Evolutionary conservation across 2,888 invertebrate species (phyloP).

Genomic region (Camponotus fellah): DNA sequence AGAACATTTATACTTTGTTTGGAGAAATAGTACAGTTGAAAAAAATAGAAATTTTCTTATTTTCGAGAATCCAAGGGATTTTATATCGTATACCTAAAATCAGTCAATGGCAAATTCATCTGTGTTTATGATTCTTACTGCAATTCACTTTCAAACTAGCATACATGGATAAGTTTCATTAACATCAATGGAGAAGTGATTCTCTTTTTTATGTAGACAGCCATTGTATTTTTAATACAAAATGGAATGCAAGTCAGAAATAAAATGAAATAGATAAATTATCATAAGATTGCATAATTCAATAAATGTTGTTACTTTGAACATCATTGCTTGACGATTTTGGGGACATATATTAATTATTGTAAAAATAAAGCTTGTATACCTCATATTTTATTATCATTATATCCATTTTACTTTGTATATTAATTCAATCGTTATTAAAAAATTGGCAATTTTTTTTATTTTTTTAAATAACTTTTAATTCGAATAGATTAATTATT

Average conservation of each 20-base stretch:
- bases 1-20: not conserved
- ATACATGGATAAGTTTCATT: constrained; percentile 24
- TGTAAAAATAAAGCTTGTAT: not conserved
- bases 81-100: constrained; percentile 50
- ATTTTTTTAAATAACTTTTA: not conserved
- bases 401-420: not conserved
- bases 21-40: not conserved
- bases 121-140: constrained; percentile 9
- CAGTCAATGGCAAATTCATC: constrained; percentile 40
- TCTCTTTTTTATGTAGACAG: constrained; percentile 37
- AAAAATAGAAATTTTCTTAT: not conserved
- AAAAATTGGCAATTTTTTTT: not conserved
- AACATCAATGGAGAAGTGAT: not conserved
- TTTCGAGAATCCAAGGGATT: not conserved
- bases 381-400: not conserved
- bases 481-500: not conserved
- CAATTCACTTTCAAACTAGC: constrained; percentile 39
- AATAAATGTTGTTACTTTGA: constrained; percentile 18
- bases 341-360: not conserved
- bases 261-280: constrained; percentile 64
- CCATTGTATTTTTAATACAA: constrained; percentile 50
- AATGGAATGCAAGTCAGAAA: constrained; percentile 65
- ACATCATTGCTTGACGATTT: constrained; percentile 12
- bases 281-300: constrained; percentile 55
- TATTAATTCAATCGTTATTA: not conserved